A percentile compares a stretch with the other conserved stretches of the same genome.
Conservation (phyloP, 2,113 vertebrate genomes). For the Martes martes region DNA sequence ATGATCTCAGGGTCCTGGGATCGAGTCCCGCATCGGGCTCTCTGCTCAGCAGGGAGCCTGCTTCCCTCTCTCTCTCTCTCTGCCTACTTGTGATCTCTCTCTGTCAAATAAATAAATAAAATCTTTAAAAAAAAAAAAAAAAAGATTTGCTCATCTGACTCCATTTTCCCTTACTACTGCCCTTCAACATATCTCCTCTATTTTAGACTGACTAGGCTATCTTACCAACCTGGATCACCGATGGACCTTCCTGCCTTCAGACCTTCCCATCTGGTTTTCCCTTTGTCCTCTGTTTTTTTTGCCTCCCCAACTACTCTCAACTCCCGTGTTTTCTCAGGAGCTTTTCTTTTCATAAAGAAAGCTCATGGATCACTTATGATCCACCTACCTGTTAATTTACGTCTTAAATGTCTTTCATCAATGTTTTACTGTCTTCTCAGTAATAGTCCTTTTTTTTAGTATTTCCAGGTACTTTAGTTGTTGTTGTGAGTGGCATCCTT, state of each 20-base stretch:
- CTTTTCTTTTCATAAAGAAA: background rate
- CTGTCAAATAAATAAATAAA: no score
- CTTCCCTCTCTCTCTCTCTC: no score
- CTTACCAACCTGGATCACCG: no score
- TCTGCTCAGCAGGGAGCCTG: no score
- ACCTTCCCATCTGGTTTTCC: background rate
- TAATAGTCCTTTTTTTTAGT: background rate
- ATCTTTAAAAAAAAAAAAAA: no score
- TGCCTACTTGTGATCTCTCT: no score
- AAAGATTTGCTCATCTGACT: background rate
- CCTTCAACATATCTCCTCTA: background rate
- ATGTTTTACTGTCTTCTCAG: background rate
- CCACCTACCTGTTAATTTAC: background rate
- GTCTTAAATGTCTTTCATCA: background rate
- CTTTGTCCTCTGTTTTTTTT: background rate
- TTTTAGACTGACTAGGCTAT: background rate
- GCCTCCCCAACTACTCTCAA: background rate
- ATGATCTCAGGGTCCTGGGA: no score
- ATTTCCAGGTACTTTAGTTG: background rate
- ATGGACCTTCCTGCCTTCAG: background rate
- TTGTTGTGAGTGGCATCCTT: background rate
- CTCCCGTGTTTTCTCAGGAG: background rate
- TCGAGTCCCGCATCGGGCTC: no score
- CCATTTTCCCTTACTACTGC: background rate
- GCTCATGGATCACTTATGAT: background rate